Evolutionary conservation across 2,113 vertebrate genomes (phyloP).

Genomic region (Hippolais icterina): DNA sequence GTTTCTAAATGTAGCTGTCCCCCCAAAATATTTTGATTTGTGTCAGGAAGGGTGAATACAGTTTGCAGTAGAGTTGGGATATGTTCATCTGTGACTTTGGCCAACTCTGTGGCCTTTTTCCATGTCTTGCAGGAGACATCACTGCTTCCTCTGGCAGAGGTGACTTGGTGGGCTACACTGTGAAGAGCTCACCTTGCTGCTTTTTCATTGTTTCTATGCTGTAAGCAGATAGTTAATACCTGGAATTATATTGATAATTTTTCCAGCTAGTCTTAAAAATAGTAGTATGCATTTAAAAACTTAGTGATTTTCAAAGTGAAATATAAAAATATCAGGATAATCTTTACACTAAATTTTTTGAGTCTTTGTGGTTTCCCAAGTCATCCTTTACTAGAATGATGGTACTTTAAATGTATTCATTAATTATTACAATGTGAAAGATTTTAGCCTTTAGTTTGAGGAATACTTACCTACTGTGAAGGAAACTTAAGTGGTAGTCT

Average conservation of each 20-base stretch:
- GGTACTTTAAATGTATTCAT: neutral
- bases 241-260: neutral
- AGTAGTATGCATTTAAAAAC: neutral
- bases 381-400: neutral
- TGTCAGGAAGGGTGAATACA: neutral
- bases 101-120: neutral
- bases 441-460: neutral
- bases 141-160: neutral
- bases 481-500: neutral
- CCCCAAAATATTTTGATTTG: neutral
- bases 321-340: neutral
- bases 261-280: neutral
- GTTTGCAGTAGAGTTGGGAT: neutral
- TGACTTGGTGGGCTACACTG: neutral
- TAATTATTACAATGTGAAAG: neutral
- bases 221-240: neutral
- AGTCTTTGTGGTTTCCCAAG: neutral
- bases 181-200: neutral
- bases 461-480: neutral
- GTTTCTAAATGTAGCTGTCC: neutral
- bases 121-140: too few species aligned
- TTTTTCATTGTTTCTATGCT: neutral
- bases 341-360: neutral
- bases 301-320: neutral
- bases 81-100: neutral